phyloP scores from a whole-genome alignment of 2,113 vertebrate genomes.

The Hippocampus guttulatus region DNA sequence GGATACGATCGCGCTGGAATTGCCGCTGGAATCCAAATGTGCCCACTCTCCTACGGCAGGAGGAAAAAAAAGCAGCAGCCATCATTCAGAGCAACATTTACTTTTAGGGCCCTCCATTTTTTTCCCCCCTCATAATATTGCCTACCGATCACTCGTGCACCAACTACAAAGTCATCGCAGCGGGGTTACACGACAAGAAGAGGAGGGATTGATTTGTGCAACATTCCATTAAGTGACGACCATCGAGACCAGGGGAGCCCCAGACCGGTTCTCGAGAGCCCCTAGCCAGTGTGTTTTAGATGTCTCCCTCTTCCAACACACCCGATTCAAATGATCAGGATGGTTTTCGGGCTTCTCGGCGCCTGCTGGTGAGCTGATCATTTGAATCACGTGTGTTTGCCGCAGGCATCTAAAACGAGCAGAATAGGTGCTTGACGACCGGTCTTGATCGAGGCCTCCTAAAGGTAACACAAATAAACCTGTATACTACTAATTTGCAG shows the following conservation, averaged over 20 bases:
- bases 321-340: too few species aligned
- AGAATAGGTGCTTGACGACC: too few species aligned
- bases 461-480: neutral
- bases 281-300: too few species aligned
- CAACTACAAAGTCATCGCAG: neutral
- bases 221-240: neutral
- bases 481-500: neutral
- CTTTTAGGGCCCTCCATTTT: neutral
- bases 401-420: too few species aligned
- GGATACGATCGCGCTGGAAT: constrained; percentile 46
- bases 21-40: constrained; percentile 50
- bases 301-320: too few species aligned
- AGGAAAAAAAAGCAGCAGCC: constrained; percentile 22
- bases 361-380: too few species aligned
- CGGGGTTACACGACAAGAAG: too few species aligned
- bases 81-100: neutral
- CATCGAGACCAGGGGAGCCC: too few species aligned
- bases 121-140: neutral
- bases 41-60: constrained; percentile 39
- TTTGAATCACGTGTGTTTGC: too few species aligned
- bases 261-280: too few species aligned
- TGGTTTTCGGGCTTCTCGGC: too few species aligned
- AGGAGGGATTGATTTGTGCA: neutral
- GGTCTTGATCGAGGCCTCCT: too few species aligned
- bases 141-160: neutral